Evolutionary conservation across 2,888 invertebrate genomes (phyloP).

Genomic region (Pandemis heparana): DNA sequence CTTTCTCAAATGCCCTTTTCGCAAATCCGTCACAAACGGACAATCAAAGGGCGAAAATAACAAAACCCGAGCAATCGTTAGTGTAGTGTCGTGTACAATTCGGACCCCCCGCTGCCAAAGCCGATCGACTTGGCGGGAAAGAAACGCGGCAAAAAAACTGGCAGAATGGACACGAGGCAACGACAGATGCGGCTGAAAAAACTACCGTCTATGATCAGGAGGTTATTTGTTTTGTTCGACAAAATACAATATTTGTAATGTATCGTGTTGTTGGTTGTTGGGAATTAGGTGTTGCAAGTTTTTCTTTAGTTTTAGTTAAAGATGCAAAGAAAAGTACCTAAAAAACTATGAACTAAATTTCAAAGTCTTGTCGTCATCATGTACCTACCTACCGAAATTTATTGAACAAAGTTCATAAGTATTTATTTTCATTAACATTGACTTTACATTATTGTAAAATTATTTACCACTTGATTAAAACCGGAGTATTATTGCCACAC

Average conservation of each 20-base stretch:
- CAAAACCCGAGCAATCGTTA: constrained; percentile 76
- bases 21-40: constrained; percentile 80
- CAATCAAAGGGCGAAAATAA: constrained; percentile 75
- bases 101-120: constrained; percentile 78
- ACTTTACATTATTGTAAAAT: too few relatives aligned
- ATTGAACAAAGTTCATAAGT: too few relatives aligned
- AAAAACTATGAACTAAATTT: background rate
- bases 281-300: constrained; percentile 3
- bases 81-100: constrained; percentile 57
- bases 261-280: constrained; percentile 12
- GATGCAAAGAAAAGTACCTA: background rate
- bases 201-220: constrained; percentile 57
- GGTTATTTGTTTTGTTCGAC: constrained; percentile 64
- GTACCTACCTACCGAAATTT: too few relatives aligned
- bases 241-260: constrained; percentile 21
- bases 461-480: too few relatives aligned
- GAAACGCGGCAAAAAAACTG: constrained; percentile 60
- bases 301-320: background rate
- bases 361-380: background rate
- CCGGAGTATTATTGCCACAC: too few relatives aligned
- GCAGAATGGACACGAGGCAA: constrained; percentile 75
- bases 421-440: too few relatives aligned
- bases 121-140: constrained; percentile 74
- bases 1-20: constrained; percentile 70
- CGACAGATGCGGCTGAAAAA: constrained; percentile 76